Conservation (phyloP, 2,113 vertebrate species). For the Perccottus glenii region DNA sequence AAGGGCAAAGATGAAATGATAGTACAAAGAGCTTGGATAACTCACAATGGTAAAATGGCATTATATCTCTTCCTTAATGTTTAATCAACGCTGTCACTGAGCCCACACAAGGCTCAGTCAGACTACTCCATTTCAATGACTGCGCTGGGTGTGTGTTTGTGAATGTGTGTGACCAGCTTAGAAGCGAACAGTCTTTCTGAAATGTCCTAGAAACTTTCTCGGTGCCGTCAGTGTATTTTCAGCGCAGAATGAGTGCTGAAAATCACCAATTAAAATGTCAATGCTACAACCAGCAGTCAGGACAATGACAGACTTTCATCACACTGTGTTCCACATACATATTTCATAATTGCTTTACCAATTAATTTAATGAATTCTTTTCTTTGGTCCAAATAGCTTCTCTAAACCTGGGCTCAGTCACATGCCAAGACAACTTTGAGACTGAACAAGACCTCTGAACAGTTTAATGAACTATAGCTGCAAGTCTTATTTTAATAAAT, state of each 20-base stretch:
- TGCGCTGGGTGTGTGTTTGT: conserved; percentile 24
- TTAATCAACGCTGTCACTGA: conserved; percentile 78
- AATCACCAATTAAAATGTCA: conserved; percentile 78
- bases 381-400: conserved; percentile 39
- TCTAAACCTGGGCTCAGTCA: conserved; percentile 48
- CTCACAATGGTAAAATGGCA: conserved; percentile 76
- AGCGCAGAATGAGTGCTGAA: conserved; percentile 63
- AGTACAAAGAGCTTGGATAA: conserved; percentile 72
- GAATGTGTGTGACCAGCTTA: conserved; percentile 63
- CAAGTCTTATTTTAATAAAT: conserved; percentile 29
- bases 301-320: conserved; percentile 73
- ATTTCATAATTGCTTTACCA: conserved; percentile 70
- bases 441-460: conserved; percentile 25
- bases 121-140: conserved; percentile 76
- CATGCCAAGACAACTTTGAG: not conserved
- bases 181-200: conserved; percentile 58
- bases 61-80: conserved; percentile 80
- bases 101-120: conserved; percentile 74
- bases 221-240: conserved; percentile 55
- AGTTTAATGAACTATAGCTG: conserved; percentile 39
- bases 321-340: conserved; percentile 57
- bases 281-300: conserved; percentile 62
- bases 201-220: conserved; percentile 73
- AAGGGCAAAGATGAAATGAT: conserved; percentile 78
- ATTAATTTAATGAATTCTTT: conserved; percentile 61